Conservation (phyloP, 2,888 invertebrate genomes). For the Cylindroiulus punctatus region DNA sequence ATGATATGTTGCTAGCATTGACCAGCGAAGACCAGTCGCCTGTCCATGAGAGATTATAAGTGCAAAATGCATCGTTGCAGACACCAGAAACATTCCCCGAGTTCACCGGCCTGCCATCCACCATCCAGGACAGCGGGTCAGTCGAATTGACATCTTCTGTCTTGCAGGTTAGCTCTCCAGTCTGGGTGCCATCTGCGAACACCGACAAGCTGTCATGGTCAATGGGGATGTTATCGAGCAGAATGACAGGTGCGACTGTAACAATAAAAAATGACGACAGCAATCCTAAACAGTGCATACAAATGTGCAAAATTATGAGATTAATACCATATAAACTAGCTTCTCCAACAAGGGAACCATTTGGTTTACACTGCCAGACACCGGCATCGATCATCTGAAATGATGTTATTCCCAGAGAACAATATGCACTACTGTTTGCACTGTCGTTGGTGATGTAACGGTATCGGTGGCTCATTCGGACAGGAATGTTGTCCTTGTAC, state of each 20-base stretch:
- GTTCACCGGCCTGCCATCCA: background rate
- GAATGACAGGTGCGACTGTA: background rate
- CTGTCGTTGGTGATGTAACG: background rate
- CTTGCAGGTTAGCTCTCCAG: background rate
- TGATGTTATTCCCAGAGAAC: background rate
- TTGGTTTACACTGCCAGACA: background rate
- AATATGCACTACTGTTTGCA: background rate
- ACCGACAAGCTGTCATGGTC: background rate
- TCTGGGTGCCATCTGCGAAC: background rate
- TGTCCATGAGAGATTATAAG: background rate
- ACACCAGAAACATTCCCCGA: background rate
- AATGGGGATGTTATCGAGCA: background rate
- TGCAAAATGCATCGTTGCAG: background rate
- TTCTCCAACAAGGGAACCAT: background rate
- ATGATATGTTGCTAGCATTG: background rate
- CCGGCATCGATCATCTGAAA: background rate
- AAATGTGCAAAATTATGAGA: background rate
- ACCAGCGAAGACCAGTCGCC: background rate
- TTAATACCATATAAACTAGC: background rate
- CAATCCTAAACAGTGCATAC: background rate
- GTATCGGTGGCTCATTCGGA: background rate
- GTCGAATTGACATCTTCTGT: background rate
- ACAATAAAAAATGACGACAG: background rate
- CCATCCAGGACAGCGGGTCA: background rate
- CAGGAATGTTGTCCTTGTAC: background rate